Percentiles rank a stretch among this genome's conserved stretches.
Conservation (phyloP, 2,888 invertebrate genomes). For the Anthrax anthrax region DNA sequence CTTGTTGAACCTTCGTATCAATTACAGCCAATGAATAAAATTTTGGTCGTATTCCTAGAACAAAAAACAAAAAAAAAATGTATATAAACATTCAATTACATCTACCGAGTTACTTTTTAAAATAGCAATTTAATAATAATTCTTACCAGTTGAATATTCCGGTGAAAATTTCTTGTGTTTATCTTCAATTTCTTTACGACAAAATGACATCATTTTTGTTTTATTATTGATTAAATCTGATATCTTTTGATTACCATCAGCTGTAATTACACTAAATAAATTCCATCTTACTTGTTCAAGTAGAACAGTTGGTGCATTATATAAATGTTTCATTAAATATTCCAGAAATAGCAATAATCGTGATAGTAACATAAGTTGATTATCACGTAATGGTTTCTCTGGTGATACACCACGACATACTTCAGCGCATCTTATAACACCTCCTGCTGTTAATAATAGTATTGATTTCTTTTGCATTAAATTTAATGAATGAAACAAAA, state of each 20-base stretch:
- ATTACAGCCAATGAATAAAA: constrained; percentile 79
- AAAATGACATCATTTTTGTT: constrained; percentile 52
- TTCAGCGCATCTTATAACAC: constrained; percentile 51
- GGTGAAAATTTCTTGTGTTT: constrained; percentile 48
- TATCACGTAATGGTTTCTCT: constrained; percentile 30
- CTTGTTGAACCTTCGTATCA: constrained; percentile 51
- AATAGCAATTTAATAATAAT: neutral
- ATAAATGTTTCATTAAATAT: constrained; percentile 88
- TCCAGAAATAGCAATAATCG: constrained; percentile 76
- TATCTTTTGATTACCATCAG: constrained; percentile 41
- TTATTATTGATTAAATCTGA: constrained; percentile 36
- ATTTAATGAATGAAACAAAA: constrained; percentile 87
- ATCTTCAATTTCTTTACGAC: constrained; percentile 59
- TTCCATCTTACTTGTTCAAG: constrained; percentile 82
- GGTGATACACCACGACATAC: constrained; percentile 38
- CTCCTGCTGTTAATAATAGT: constrained; percentile 66
- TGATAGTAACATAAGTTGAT: constrained; percentile 69
- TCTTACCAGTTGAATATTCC: constrained; percentile 25
- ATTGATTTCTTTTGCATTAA: constrained; percentile 95
- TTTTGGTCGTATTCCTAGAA: constrained; percentile 64
- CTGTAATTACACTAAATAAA: constrained; percentile 49
- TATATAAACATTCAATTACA: too few relatives aligned
- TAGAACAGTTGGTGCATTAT: constrained; percentile 77
- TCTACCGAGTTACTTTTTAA: neutral
- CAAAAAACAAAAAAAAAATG: constrained; percentile 28